These are phyloP conservation scores for Holacanthus passer DNA, from an alignment of 2,113 vertebrate species.

Conservation along the genomic window DNA sequence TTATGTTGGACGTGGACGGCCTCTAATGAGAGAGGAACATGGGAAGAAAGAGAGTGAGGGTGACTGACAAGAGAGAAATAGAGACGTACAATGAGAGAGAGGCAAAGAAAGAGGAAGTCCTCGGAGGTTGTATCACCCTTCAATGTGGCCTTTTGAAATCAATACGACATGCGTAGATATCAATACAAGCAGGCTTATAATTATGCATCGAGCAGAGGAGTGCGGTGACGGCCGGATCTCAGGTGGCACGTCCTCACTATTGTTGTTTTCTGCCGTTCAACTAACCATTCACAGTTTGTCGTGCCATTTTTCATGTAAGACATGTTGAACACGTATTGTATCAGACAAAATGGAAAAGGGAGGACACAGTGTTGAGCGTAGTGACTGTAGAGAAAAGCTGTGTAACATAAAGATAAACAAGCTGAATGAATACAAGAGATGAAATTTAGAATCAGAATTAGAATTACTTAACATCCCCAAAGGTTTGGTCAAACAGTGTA, in stretches of 20 bases:
- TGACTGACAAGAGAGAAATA: constrained; percentile 27
- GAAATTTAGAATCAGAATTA: neutral
- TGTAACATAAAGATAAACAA: neutral
- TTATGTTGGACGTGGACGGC: constrained; percentile 50
- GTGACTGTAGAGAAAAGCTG: neutral
- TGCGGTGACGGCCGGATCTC: constrained; percentile 3
- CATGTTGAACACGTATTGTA: neutral
- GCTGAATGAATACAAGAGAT: neutral
- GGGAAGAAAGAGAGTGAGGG: constrained; percentile 24
- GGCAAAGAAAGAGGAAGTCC: constrained; percentile 24
- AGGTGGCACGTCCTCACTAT: constrained; percentile 5
- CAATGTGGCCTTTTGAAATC: constrained; percentile 24
- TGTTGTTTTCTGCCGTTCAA: constrained; percentile 13
- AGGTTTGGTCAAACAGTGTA: neutral
- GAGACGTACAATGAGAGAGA: constrained; percentile 9
- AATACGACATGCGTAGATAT: constrained; percentile 5
- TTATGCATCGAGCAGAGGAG: constrained; percentile 13
- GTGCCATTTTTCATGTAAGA: neutral
- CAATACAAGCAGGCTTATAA: constrained; percentile 27
- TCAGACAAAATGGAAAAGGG: neutral
- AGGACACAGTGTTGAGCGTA: neutral
- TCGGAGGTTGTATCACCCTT: constrained; percentile 17
- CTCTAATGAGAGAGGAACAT: constrained; percentile 56
- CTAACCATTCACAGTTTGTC: neutral
- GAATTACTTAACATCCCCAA: neutral